Base-by-base conservation (phyloP, 2,113 vertebrate genomes). In the Bos indicus region DNA sequence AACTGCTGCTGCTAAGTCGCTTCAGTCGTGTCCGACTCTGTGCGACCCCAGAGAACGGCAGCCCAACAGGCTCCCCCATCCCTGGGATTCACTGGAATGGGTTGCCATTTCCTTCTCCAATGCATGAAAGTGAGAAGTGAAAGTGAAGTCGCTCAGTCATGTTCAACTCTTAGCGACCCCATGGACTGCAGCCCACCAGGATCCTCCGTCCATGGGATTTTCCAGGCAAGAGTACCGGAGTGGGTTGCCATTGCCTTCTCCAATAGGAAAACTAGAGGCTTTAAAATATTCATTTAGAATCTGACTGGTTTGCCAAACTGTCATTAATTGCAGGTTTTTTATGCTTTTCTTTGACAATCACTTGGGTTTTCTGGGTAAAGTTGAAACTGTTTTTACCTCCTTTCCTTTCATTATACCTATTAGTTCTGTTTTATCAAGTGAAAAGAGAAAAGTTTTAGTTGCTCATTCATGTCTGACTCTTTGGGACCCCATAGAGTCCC, bases 321-420 rank as follows among this genome's bases (percentile, higher is more conserved):
- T 81, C 67, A 11, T 51, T 77, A 25, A 8, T 8, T 8, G 21
- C 15, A 7, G 11, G 67, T 56, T 71, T 56, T 36, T 51, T 9
- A 16, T 11, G 7, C 36, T 33, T 14, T 25, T 83, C 56, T 64
- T 51, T 48, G 25, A 36, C 17, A 5, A 33, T 26, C 12, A 3
- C 51, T 5, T 9, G 33, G 13, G 26, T 62, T 81, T 33, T 40
- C 85, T 7, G 54, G 1, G n/a, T 15, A 60, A 51, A 7, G 7
- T 1, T 1, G 23, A 25, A 4, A 7, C 33, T 14, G 5, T 21
- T 21, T 0, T 4, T 25, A 6, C 25, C 7, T 10, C 67, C 64
- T 62, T 16, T 40, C 43, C 10, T 13, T 26, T 14, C 33, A 8
- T 81, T 12, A 8, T 0, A 2, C 1, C 12, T 8, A 1, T 26